Base-by-base conservation (phyloP, 2,797 vertebrate genomes). In the Falco cherrug region DNA sequence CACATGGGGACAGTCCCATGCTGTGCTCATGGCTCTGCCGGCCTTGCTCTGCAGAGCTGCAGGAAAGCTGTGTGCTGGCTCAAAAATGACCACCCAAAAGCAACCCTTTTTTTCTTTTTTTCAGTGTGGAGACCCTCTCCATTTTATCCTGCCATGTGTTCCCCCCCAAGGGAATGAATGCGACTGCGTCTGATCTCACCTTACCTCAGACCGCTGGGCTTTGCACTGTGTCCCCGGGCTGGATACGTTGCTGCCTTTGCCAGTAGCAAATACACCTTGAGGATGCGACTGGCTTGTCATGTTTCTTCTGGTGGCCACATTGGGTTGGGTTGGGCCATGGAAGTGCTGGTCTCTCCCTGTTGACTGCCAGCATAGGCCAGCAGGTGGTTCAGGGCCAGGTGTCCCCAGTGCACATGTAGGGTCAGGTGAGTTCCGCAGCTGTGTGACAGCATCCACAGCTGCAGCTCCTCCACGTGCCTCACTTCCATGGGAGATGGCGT, bases 401-500 rank as follows among this genome's bases (percentile, higher is more conserved):
- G 61, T 75, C 31, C 25, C 25, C 35, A 6, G 16, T 7, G 19
- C 35, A 20, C 35, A 29, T 22, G 21, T 16, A 31, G 53, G 13
- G 43, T 29, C 31, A 26, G 54, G 26, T 26, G 26, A 60, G 16
- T 47, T n/a, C 47, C 33, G 22, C 50, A 61, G 39, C 26, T 54
- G 1, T 6, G 1, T 26, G 48, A 26, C 11, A 54, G 33, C 57
- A 17, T 13, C 68, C 17, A 11, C 48, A 84, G 41, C 60, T 65
- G 35, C 45, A 48, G 22, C 64, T 69, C 59, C 69, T 84, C 47
- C 47, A 28, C 59, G 4, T 8, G 16, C 37, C 25, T 53, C 45
- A 24, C 51, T 17, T n/a, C 29, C 28, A 13, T 2, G 0, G 41
- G 28, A 5, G 8, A 7, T 8, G 35, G 11, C 25, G 11, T 4